These are phyloP conservation scores for Tychaedon coryphoeus DNA, from an alignment of 2,113 vertebrate genomes.

Conservation along the genomic window DNA sequence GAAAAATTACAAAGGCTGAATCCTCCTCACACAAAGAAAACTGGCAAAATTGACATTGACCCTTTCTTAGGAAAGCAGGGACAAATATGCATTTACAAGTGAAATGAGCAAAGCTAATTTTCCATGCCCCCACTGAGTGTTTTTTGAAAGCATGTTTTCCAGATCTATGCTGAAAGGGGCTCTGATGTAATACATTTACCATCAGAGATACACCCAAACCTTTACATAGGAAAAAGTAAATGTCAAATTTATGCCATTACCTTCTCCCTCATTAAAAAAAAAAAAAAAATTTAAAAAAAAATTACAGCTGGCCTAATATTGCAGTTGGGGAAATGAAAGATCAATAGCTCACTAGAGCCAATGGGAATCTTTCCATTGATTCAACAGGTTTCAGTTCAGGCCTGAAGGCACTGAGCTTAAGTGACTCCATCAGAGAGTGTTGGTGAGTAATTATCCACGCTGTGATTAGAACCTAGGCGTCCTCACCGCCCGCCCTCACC, in stretches of 20 bases:
- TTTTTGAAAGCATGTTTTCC: neutral
- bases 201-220: neutral
- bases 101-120: slow-evolving; percentile 14
- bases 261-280: neutral
- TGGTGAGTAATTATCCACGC: slow-evolving; percentile 48
- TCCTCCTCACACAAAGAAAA: neutral
- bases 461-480: neutral
- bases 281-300: neutral
- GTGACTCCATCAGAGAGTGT: slow-evolving; percentile 41
- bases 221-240: neutral
- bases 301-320: neutral
- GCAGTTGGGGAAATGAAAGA: neutral
- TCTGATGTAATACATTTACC: neutral
- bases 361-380: slow-evolving; percentile 7
- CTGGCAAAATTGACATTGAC: neutral
- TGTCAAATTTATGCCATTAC: neutral
- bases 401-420: slow-evolving; percentile 21
- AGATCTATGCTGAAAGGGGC: neutral
- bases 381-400: slow-evolving; percentile 27
- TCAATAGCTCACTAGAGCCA: slow-evolving; percentile 10
- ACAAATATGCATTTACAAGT: neutral
- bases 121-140: neutral
- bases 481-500: neutral
- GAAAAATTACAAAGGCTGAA: neutral
- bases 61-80: neutral